phyloP scores from a whole-genome alignment of 2,888 invertebrate species.

The Drosophila aldrichi region DNA sequence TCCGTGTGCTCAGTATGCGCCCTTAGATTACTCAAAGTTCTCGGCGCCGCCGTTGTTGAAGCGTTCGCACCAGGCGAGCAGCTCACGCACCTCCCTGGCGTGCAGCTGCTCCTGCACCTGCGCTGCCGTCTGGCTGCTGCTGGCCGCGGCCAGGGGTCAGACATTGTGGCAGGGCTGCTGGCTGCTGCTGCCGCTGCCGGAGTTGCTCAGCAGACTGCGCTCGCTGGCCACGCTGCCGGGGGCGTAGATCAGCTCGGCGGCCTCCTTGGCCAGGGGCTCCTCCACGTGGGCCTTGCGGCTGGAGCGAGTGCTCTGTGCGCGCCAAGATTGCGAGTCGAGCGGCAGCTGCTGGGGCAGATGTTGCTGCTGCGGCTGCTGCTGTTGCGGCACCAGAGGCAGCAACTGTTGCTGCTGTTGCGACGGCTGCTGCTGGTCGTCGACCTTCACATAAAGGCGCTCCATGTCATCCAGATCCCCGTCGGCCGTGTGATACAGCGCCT shows the following conservation, averaged over 20 bases:
- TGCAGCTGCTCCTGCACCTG: constrained; percentile 74
- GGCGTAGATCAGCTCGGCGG: constrained; percentile 84
- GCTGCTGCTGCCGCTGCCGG: constrained; percentile 80
- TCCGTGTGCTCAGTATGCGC: not conserved
- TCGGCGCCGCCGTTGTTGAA: constrained; percentile 81
- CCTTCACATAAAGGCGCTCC: constrained; percentile 85
- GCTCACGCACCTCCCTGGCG: constrained; percentile 79
- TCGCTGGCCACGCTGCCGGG: constrained; percentile 84
- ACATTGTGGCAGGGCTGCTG: constrained; percentile 77
- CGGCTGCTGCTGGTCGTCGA: constrained; percentile 81
- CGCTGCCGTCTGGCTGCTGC: constrained; percentile 7
- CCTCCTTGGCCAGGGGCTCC: constrained; percentile 83
- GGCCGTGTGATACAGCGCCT: constrained; percentile 80
- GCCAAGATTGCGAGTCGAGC: constrained; percentile 70
- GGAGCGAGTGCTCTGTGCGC: constrained; percentile 75
- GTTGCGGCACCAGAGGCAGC: constrained; percentile 43
- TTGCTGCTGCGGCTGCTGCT: constrained; percentile 39
- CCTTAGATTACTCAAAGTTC: constrained; percentile 68
- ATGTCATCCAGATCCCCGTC: constrained; percentile 83
- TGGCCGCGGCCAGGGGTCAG: constrained; percentile 70
- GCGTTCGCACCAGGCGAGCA: constrained; percentile 82
- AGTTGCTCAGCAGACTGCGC: constrained; percentile 84
- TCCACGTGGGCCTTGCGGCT: constrained; percentile 54
- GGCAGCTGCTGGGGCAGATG: constrained; percentile 33
- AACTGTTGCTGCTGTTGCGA: constrained; percentile 66